These are phyloP conservation scores for Neoarius graeffei DNA, from an alignment of 2,113 vertebrate species.

Conservation along the genomic window DNA sequence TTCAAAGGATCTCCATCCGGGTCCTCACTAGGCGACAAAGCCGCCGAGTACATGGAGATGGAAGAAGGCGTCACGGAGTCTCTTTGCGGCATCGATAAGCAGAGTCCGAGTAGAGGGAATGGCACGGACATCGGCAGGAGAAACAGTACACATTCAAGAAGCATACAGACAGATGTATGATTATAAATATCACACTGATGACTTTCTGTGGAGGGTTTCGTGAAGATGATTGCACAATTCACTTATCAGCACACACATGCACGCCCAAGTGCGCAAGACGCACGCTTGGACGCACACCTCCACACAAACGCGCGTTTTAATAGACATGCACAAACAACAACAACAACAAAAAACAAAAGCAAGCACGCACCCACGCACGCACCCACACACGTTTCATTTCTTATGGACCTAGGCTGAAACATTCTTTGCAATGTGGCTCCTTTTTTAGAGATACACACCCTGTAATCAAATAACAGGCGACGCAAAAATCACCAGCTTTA, in stretches of 20 bases:
- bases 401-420: conserved; percentile 49
- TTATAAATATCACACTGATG: conserved; percentile 49
- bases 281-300: conserved; percentile 19
- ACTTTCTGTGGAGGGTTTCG: conserved; percentile 42
- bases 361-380: conserved; percentile 37
- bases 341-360: not conserved
- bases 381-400: conserved; percentile 30
- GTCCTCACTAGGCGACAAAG: conserved; percentile 94
- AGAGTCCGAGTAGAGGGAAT: conserved; percentile 86
- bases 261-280: conserved; percentile 7
- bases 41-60: conserved; percentile 97
- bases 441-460: conserved; percentile 49
- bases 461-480: conserved; percentile 44
- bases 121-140: conserved; percentile 91
- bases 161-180: conserved; percentile 98
- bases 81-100: conserved; percentile 88
- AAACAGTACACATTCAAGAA: conserved; percentile 90
- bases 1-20: conserved; percentile 86
- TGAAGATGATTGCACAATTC: conserved; percentile 59
- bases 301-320: conserved; percentile 32
- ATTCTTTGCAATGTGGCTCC: conserved; percentile 53
- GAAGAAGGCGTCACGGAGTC: conserved; percentile 97
- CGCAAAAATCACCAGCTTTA: conserved; percentile 58
- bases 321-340: conserved; percentile 26
- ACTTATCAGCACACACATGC: conserved; percentile 57